These are phyloP conservation scores for Phortica magna DNA, from an alignment of 2,888 invertebrate genomes.

Conservation along the genomic window DNA sequence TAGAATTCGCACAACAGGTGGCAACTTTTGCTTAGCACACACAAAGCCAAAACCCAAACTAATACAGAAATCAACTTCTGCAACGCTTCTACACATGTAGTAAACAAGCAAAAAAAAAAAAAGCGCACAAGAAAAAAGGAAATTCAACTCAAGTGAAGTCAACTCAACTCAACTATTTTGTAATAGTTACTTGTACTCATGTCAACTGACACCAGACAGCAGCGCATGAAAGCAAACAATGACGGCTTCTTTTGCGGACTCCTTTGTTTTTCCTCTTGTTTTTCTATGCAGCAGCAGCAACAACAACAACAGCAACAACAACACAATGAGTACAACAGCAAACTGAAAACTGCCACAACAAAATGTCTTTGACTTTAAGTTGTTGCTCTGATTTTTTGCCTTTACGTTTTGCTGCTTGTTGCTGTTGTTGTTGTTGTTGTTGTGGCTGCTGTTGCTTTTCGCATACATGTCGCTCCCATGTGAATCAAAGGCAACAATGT, in stretches of 20 bases:
- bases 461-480: constrained; percentile 33
- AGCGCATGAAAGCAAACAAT: constrained; percentile 13
- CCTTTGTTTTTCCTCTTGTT: constrained; percentile 12
- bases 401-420: background rate
- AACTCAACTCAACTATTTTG: constrained; percentile 15
- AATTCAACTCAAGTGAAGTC: constrained; percentile 1
- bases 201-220: constrained; percentile 21
- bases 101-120: background rate
- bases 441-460: background rate
- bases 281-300: too few species aligned
- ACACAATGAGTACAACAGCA: background rate
- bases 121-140: background rate
- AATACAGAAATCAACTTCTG: background rate
- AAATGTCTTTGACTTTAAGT: constrained; percentile 30
- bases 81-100: background rate
- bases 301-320: too few species aligned
- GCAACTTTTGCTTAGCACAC: too few species aligned
- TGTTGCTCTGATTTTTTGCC: constrained; percentile 31
- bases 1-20: too few species aligned
- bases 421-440: constrained; percentile 22
- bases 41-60: background rate
- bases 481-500: constrained; percentile 15
- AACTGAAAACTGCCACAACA: background rate
- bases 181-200: constrained; percentile 33
- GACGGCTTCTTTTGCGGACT: constrained; percentile 19